Percentiles rank a stretch among this genome's conserved stretches.
These are phyloP conservation scores for Mycetomoellerius zeteki DNA, from an alignment of 1,140 invertebrate species.

Conservation along the genomic window DNA sequence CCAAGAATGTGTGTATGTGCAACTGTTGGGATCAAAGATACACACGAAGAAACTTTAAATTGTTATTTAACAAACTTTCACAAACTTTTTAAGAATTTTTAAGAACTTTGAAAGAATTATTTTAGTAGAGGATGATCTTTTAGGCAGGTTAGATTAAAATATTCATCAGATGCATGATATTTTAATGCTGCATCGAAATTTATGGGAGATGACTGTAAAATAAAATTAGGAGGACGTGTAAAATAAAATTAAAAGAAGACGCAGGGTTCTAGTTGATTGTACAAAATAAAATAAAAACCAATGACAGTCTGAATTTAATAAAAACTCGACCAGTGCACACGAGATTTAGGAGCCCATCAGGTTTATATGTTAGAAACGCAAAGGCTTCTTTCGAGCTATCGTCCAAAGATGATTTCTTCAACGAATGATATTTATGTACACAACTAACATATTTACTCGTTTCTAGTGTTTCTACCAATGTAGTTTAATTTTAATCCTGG, in stretches of 20 bases:
- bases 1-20: background rate
- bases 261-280: background rate
- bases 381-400: background rate
- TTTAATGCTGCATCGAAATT: background rate
- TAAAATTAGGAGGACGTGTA: background rate
- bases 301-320: conserved; percentile 5
- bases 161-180: background rate
- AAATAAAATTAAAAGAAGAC: conserved; percentile 4
- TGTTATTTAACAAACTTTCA: background rate
- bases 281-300: background rate
- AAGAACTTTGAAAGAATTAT: background rate
- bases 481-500: no score
- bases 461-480: no score
- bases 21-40: background rate
- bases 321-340: background rate
- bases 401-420: background rate
- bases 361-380: background rate
- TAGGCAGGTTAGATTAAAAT: background rate
- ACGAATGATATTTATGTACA: background rate
- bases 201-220: background rate
- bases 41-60: background rate
- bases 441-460: no score
- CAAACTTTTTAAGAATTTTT: background rate
- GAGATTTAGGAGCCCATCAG: background rate
- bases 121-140: background rate